A percentile compares a stretch with the other conserved stretches of the same genome.
Conservation (phyloP, 2,797 vertebrate species). For the Phrynocephalus vlangalii region DNA sequence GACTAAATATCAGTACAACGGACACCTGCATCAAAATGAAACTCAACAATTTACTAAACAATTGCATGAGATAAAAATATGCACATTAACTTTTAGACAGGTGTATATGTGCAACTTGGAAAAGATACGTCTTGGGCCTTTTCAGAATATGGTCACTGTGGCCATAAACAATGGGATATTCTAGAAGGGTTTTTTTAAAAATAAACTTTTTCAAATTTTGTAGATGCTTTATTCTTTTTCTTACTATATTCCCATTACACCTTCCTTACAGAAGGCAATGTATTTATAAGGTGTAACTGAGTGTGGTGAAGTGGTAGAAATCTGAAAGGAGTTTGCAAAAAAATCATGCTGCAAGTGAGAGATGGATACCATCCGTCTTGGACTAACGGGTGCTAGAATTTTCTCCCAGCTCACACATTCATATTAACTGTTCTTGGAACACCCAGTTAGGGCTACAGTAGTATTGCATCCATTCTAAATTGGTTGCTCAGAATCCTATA, state of each 20-base stretch:
- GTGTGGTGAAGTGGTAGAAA: not conserved
- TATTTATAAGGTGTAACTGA: not conserved
- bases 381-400: no score
- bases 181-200: no score
- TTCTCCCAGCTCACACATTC: no score
- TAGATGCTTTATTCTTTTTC: no score
- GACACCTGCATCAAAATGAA: constrained; percentile 15
- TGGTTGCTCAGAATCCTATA: not conserved
- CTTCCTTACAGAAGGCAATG: not conserved
- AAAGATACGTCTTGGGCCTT: no score
- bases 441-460: no score
- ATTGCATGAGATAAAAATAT: not conserved
- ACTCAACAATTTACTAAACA: not conserved
- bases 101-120: not conserved
- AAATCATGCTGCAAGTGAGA: not conserved
- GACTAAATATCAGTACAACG: not conserved
- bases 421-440: no score
- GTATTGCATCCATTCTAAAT: not conserved
- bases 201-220: no score
- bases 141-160: no score
- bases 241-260: not conserved
- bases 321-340: not conserved
- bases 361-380: no score
- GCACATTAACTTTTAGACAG: not conserved
- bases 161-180: no score